A percentile compares a stretch with the other conserved stretches of the same genome.
Evolutionary conservation across 2,797 vertebrate species (phyloP).

Genomic region (Oreochromis grahami): DNA sequence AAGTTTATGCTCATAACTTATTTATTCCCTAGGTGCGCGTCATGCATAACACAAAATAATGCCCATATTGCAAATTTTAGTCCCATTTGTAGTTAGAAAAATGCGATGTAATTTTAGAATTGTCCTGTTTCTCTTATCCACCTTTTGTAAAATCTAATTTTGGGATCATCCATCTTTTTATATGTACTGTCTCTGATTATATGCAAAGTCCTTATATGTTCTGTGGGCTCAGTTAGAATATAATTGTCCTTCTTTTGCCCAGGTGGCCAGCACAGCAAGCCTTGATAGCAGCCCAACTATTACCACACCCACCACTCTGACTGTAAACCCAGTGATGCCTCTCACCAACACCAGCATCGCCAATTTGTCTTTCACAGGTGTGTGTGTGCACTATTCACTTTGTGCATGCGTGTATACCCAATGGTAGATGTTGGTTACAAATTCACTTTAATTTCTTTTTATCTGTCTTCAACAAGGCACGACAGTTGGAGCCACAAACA

Average conservation of each 20-base stretch:
- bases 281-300: conserved; percentile 89
- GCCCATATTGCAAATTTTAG: neutral
- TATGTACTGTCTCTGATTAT: neutral
- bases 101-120: neutral
- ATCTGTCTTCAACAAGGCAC: conserved; percentile 75
- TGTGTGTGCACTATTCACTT: conserved; percentile 11
- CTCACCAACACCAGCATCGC: conserved; percentile 90
- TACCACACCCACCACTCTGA: conserved; percentile 92
- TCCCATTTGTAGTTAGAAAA: neutral
- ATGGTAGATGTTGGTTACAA: neutral
- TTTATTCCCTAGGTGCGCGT: neutral
- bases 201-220: neutral
- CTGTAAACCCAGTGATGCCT: conserved; percentile 94
- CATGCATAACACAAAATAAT: neutral
- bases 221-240: neutral
- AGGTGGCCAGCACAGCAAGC: conserved; percentile 97
- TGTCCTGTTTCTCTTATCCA: neutral
- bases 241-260: neutral
- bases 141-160: neutral
- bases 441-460: neutral
- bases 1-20: neutral
- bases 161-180: neutral
- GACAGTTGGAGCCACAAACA: conserved; percentile 82
- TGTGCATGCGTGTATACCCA: conserved; percentile 29
- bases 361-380: conserved; percentile 89